These are phyloP conservation scores for Corydoras sp. DNA, from an alignment of 2,113 vertebrate genomes.

Conservation along the genomic window DNA sequence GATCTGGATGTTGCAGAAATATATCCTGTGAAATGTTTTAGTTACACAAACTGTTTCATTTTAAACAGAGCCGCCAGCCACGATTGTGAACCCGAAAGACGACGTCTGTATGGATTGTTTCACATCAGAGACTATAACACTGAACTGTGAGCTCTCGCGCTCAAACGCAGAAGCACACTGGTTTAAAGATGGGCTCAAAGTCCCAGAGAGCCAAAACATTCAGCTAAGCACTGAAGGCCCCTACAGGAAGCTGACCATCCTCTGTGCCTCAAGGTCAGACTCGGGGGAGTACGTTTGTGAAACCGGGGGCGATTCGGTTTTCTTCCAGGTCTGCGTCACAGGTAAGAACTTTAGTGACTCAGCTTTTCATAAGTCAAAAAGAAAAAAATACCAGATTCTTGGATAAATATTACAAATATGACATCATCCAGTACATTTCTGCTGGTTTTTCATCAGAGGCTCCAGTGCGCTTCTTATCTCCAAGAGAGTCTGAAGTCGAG, in stretches of 20 bases:
- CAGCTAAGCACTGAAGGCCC: slow-evolving; percentile 67
- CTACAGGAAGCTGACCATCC: slow-evolving; percentile 65
- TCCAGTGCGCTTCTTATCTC: slow-evolving; percentile 68
- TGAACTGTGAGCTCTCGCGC: slow-evolving; percentile 80
- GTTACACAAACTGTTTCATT: not conserved
- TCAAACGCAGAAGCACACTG: slow-evolving; percentile 59
- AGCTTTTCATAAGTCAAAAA: no score
- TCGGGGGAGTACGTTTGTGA: slow-evolving; percentile 82
- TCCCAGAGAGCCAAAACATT: slow-evolving; percentile 57
- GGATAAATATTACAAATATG: not conserved
- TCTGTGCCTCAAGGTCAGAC: slow-evolving; percentile 53
- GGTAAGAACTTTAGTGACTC: slow-evolving; percentile 52
- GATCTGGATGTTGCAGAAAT: not conserved
- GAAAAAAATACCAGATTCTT: no score
- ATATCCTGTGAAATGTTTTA: no score
- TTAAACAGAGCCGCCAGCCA: slow-evolving; percentile 72
- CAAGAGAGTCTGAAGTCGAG: slow-evolving; percentile 57
- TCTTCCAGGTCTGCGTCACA: slow-evolving; percentile 76
- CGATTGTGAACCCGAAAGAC: slow-evolving; percentile 72
- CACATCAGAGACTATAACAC: slow-evolving; percentile 63
- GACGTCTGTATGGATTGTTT: slow-evolving; percentile 61
- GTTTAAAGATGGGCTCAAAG: slow-evolving; percentile 77
- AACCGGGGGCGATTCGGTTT: slow-evolving; percentile 75
- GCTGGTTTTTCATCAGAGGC: slow-evolving; percentile 60
- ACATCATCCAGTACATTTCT: not conserved